Percentiles rank a stretch among this genome's conserved stretches.
Evolutionary conservation across 2,113 vertebrate species (phyloP).

Genomic region (Oryzias celebensis): DNA sequence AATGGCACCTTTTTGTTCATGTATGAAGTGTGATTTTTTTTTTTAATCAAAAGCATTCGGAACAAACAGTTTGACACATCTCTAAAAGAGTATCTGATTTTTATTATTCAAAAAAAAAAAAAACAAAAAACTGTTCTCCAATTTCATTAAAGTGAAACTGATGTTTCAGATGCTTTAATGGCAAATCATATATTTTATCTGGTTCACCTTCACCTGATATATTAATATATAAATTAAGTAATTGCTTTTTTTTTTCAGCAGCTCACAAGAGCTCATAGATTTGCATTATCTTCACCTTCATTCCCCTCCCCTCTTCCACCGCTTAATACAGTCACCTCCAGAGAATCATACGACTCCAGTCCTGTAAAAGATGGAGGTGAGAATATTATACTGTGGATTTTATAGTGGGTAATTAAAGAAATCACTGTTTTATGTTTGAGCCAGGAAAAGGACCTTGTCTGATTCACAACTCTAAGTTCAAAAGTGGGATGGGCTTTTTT

Average conservation of each 20-base stretch:
- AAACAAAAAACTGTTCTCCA: no score
- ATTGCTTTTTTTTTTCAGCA: slow-evolving; percentile 59
- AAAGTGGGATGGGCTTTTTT: slow-evolving; percentile 52
- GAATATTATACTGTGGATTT: slow-evolving; percentile 69
- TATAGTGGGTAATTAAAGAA: slow-evolving; percentile 71
- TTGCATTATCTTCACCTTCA: slow-evolving; percentile 60
- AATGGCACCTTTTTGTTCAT: background rate
- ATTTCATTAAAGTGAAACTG: slow-evolving; percentile 34
- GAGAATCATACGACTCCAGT: slow-evolving; percentile 59
- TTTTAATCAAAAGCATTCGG: no score
- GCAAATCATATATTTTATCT: slow-evolving; percentile 55
- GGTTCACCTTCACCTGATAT: slow-evolving; percentile 59
- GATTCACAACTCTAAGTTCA: slow-evolving; percentile 61
- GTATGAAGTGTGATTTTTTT: no score
- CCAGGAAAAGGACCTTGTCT: slow-evolving; percentile 49
- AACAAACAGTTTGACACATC: no score
- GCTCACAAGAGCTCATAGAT: slow-evolving; percentile 62
- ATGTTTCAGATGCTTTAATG: slow-evolving; percentile 52
- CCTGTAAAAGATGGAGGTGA: slow-evolving; percentile 56
- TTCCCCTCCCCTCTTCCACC: slow-evolving; percentile 48
- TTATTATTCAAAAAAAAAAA: no score
- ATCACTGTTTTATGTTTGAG: slow-evolving; percentile 69
- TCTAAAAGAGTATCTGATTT: no score
- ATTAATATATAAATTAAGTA: slow-evolving; percentile 59
- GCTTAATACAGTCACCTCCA: slow-evolving; percentile 60